Evolutionary conservation across 2,888 invertebrate species (phyloP), one percentile per base, ranked within the genome.

Genomic region (Caenorhabditis afra): DNA sequence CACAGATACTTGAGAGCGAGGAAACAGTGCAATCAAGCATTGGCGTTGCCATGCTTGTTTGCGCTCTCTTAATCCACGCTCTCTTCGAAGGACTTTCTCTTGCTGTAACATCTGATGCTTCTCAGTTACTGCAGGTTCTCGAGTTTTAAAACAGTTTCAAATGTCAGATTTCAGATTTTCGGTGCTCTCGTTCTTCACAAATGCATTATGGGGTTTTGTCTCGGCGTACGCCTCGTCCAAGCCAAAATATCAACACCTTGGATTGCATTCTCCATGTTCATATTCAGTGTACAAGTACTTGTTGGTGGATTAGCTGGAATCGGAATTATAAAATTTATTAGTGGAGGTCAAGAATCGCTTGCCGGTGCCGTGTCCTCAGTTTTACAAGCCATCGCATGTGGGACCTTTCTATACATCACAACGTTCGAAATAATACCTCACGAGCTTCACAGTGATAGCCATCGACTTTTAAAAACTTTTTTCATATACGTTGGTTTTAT

Each of bases 321-420:
- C 16, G 90, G 90, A 1, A 90, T 93, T 20, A 90, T 89, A 71
- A 90, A 90, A 23, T 76, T 86, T 35, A 67, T 86, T 44, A 80
- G 88, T 81, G 92, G 92, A 4, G 93, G 93, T 7, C 93, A 94
- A n/a, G 79, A 81, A 53, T 75, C 83, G 0, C 49, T 79, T 0
- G 86, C 87, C 0, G 79, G 81, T 14, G 45, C 87, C 3, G 82
- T 87, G 11, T 74, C 87, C 3, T 87, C 87, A 8, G 70, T 88
- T 58, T 74, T 89, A 12, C 89, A 89, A 81, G 96, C 96, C 3
- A 91, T 97, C 74, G 96, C 97, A 0, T 94, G 95, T 53, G 97
- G 97, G 14, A 97, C 97, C 0, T 93, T 97, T 50, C 92, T 97
- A 3, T 97, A 96, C 91, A 95, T 97, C 16, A 96, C 96, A n/a